Percentiles rank a stretch among this genome's conserved stretches.
phyloP scores from a whole-genome alignment of 2,113 vertebrate genomes.

The Delphinus delphis region DNA sequence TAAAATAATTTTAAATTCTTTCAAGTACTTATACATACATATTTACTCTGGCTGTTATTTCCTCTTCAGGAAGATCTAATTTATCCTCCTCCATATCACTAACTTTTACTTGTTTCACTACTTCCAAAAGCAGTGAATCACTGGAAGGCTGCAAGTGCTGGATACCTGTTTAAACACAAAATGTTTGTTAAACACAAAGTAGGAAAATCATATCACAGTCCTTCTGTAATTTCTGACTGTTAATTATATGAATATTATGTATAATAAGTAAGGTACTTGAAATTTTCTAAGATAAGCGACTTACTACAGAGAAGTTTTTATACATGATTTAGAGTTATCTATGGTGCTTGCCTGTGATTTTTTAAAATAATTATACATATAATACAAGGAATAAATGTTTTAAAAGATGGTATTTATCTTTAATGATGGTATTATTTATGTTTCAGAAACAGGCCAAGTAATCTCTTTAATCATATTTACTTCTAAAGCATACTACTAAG shows the following conservation, averaged over 20 bases:
- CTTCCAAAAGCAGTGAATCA: constrained; percentile 95
- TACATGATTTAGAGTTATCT: neutral
- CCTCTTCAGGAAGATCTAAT: constrained; percentile 95
- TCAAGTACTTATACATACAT: constrained; percentile 79
- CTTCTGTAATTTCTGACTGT: neutral
- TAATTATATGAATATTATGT: neutral
- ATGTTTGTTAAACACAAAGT: neutral
- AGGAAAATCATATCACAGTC: neutral
- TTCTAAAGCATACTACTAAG: neutral
- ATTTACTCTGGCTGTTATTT: constrained; percentile 81
- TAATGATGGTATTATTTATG: constrained; percentile 10
- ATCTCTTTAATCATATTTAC: neutral
- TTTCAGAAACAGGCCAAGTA: neutral
- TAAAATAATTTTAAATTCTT: constrained; percentile 47
- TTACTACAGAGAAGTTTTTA: neutral
- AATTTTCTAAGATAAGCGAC: neutral
- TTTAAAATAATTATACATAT: neutral
- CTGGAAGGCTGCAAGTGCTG: constrained; percentile 88
- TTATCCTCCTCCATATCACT: constrained; percentile 95
- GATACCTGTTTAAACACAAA: constrained; percentile 84
- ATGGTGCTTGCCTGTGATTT: neutral
- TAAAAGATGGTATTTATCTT: neutral
- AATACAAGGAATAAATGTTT: constrained; percentile 17
- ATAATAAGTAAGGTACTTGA: constrained; percentile 3
- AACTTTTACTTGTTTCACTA: constrained; percentile 97